Percentiles rank a stretch among this genome's conserved stretches.
Conservation (phyloP, 2,113 vertebrate genomes). For the Silurus meridionalis region DNA sequence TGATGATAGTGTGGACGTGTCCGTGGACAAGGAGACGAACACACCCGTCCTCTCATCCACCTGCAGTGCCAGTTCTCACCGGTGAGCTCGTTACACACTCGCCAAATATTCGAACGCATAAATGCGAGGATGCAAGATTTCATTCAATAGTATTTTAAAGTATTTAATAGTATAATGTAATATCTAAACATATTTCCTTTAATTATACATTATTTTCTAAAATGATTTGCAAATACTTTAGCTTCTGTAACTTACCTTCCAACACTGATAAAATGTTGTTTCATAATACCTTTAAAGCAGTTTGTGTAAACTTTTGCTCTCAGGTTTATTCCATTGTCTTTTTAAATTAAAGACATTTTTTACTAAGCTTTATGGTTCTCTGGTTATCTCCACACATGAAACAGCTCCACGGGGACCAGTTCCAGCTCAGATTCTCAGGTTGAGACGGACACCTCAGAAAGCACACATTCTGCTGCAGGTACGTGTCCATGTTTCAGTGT, state of each 20-base stretch:
- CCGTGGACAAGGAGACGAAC: no score
- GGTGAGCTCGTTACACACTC: conserved; percentile 64
- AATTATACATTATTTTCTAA: neutral
- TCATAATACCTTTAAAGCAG: neutral
- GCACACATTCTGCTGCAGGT: conserved; percentile 43
- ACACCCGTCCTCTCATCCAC: conserved; percentile 16
- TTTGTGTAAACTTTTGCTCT: neutral
- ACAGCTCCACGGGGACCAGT: conserved; percentile 4
- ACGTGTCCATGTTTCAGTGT: neutral
- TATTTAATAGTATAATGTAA: neutral
- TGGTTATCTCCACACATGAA: neutral
- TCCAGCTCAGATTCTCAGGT: conserved; percentile 32
- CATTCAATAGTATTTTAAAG: neutral
- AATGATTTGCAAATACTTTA: no score
- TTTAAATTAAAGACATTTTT: no score
- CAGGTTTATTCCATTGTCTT: no score
- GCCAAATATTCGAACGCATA: no score
- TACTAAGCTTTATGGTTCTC: no score
- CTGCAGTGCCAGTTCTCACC: conserved; percentile 80
- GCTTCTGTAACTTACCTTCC: neutral
- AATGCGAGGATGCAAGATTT: neutral
- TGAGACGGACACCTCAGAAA: conserved; percentile 19
- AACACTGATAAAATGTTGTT: neutral
- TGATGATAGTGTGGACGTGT: no score
- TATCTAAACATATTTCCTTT: no score